Base-by-base conservation (phyloP, 2,797 vertebrate species). In the Staurois parvus region DNA sequence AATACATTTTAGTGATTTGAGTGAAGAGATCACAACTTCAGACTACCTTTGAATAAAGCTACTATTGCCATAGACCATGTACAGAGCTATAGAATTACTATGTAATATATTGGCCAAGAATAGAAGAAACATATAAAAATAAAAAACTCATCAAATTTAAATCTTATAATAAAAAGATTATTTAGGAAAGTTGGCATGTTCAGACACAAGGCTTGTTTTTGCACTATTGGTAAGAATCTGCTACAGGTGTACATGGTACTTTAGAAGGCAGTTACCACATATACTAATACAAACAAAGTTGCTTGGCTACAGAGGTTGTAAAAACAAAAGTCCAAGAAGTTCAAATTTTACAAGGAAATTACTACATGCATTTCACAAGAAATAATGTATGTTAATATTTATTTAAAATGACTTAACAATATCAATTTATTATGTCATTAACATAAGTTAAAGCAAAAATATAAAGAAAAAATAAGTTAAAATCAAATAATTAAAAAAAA, bases 1-100 rank as follows among this genome's bases (percentile, higher is more conserved):
- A 79, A 70, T 79, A 79, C 12, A 76, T 68, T 62, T 75, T 66
- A 83, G 72, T 76, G 72, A 75, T 52, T 75, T 76, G 26, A 83
- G 42, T 69, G 59, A 75, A 68, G 40, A 32, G 72, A 45, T 56
- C 34, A 59, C 68, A 40, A 83, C 72, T 66, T 67, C 73, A 83
- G 29, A 75, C 72, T 40, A 56, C 30, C n/a, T 30, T 72, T 73
- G 59, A 72, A 15, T 59, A 28, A 72, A 72, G 48, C 40, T 28
- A 73, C 72, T 81, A 19, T 62, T 73, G 56, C 24, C 59, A 42
- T 42, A 59, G 34, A 28, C 45, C 52, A 42, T 72, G 56, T 40
- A 73, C 59, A 62, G 37, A 56, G 34, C 28, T 72, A 10, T 72
- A 81, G 56, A 37, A 56, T 40, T 68, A 69, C 64, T 32, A 30